Evolutionary conservation across 2,113 vertebrate genomes (phyloP).

Genomic region (Sinocyclocheilus anophthalmus): DNA sequence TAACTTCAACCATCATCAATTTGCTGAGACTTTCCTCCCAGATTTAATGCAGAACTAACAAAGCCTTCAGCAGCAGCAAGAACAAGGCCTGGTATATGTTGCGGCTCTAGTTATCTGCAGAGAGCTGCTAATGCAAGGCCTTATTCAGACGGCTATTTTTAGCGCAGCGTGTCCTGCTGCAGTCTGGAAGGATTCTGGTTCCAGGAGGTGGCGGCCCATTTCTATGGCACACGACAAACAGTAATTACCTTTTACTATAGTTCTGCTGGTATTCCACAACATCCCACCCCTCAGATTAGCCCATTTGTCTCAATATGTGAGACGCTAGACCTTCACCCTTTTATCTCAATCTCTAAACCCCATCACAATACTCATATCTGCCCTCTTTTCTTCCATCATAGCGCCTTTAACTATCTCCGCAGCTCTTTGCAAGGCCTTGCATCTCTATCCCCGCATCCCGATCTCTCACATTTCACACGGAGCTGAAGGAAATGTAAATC

Average conservation of each 20-base stretch:
- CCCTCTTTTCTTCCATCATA: conserved; percentile 22
- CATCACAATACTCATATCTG: conserved; percentile 23
- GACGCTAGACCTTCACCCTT: conserved; percentile 28
- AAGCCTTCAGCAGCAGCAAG: conserved; percentile 13
- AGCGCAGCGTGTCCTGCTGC: conserved; percentile 37
- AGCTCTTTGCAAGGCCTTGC: conserved; percentile 6
- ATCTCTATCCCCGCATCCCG: neutral
- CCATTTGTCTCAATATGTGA: conserved; percentile 48
- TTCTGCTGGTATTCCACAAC: neutral
- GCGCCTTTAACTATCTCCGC: conserved; percentile 13
- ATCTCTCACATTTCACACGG: neutral
- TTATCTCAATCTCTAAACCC: conserved; percentile 40
- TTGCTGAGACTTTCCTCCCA: neutral
- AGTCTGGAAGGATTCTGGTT: conserved; percentile 55
- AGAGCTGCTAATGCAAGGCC: conserved; percentile 40
- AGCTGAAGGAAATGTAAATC: conserved; percentile 13
- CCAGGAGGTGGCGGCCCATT: conserved; percentile 40
- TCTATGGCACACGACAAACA: conserved; percentile 46
- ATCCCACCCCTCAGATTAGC: conserved; percentile 38
- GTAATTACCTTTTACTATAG: conserved; percentile 28
- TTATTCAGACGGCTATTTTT: conserved; percentile 51
- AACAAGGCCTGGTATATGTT: neutral
- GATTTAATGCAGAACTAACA: conserved; percentile 40
- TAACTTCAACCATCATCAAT: conserved; percentile 32
- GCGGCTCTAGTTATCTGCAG: conserved; percentile 34